Base-by-base conservation (phyloP, 2,888 invertebrate genomes). In the Magallana nippona region DNA sequence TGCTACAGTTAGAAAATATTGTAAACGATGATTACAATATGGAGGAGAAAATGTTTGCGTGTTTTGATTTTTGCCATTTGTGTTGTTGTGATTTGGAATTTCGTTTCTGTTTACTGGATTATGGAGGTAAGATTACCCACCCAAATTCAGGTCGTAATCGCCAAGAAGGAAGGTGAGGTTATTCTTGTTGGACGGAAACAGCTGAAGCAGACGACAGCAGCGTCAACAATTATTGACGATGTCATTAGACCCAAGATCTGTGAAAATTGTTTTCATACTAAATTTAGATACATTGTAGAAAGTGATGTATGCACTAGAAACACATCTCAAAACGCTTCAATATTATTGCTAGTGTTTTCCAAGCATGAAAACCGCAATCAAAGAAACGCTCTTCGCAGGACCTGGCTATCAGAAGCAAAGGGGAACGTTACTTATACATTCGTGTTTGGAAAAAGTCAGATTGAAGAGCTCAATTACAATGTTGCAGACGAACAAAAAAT, bases 311-410 rank as follows among this genome's bases (percentile, higher is more conserved):
- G 83, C 19, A 19, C 19, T 11, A 57, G 80, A 57, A 71, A 82
- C 17, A 71, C n/a, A 15, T 5, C 11, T 17, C 0, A 13, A 62
- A 71, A 58, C 15, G 55, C n/a, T 27, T 55, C 71, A 11, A 19
- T 80, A 44, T 17, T 84, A 19, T 82, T 84, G n/a, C 62, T 86
- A 10, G 58, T 86, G 15, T 86, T 82, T 44, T 82, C 85, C 3
- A 86, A 86, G 77, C 84, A 83, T 22, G 62, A 79, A n/a, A 82
- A 84, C 60, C 27, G 27, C 8, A 57, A 71, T 17, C 83, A 83
- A 60, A 80, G 85, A 56, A 62, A 60, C 5, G 85, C 83, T 62
- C 77, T 86, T 44, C 82, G 85, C n/a, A 79, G 80, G 27, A 86
- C 85, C 3, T 86, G 85, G 85, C 57, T 86, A 3, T 84, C 83